phyloP scores from a whole-genome alignment of 2,888 invertebrate genomes.

The Dusona sp. region DNA sequence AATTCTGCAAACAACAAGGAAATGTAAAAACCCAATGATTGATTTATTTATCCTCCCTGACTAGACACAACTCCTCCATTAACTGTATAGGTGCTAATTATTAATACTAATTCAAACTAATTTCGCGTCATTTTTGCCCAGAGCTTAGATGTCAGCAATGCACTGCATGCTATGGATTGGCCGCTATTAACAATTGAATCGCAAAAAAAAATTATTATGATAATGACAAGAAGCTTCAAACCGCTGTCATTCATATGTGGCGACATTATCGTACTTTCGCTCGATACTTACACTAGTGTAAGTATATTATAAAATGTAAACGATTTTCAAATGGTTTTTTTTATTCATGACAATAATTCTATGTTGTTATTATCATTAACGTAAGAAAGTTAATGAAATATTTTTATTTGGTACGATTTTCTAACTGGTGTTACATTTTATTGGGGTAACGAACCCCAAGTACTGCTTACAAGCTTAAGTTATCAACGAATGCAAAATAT shows the following conservation, averaged over 20 bases:
- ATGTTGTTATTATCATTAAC: no score
- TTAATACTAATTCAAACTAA: neutral
- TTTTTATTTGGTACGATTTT: neutral
- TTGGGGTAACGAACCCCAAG: no score
- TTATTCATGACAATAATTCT: no score
- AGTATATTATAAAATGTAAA: neutral
- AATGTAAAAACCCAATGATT: neutral
- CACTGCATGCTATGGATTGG: constrained; percentile 58
- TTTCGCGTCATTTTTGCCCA: neutral
- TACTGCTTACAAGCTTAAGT: no score
- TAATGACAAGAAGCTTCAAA: constrained; percentile 27
- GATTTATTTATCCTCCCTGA: neutral
- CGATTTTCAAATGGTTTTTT: neutral
- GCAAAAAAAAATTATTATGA: constrained; percentile 36
- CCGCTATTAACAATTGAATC: constrained; percentile 14
- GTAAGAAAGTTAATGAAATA: no score
- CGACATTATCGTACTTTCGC: constrained; percentile 42
- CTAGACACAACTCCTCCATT: neutral
- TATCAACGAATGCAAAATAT: neutral
- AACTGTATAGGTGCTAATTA: neutral
- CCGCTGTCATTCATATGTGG: constrained; percentile 55
- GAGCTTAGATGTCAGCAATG: constrained; percentile 36
- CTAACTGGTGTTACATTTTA: neutral
- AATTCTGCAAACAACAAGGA: neutral
- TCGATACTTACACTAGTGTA: constrained; percentile 49